Conservation (phyloP, 1,140 invertebrate genomes). For the Helicoverpa zea region DNA sequence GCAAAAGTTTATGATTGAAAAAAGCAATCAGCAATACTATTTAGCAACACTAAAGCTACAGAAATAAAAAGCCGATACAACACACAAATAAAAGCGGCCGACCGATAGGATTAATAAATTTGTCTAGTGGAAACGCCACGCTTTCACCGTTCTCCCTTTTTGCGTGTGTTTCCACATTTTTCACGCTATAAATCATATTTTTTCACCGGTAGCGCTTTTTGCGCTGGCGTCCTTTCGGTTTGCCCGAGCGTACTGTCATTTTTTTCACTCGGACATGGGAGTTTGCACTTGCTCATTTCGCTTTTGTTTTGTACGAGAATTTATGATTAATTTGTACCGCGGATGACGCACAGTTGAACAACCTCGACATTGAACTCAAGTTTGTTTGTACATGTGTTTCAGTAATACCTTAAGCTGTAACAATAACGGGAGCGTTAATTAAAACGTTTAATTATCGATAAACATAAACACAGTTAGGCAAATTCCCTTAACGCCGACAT, state of each 20-base stretch:
- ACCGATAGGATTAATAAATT: slow-evolving; percentile 84
- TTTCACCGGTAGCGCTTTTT: slow-evolving; percentile 85
- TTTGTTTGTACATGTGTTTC: slow-evolving; percentile 22
- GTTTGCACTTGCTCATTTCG: slow-evolving; percentile 78
- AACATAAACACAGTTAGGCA: slow-evolving; percentile 50
- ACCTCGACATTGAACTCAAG: slow-evolving; percentile 57
- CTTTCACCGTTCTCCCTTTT: slow-evolving; percentile 83
- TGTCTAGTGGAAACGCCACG: slow-evolving; percentile 80
- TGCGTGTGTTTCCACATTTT: slow-evolving; percentile 87
- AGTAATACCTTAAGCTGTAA: background rate
- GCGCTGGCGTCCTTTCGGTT: slow-evolving; percentile 80
- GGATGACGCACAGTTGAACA: slow-evolving; percentile 62
- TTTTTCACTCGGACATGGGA: slow-evolving; percentile 81
- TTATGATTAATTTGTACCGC: slow-evolving; percentile 73
- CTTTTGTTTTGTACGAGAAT: slow-evolving; percentile 80
- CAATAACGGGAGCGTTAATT: slow-evolving; percentile 32
- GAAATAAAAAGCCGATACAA: slow-evolving; percentile 60
- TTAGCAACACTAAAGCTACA: slow-evolving; percentile 39
- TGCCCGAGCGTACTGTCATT: slow-evolving; percentile 81
- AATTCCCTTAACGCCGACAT: slow-evolving; percentile 60
- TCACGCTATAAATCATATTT: slow-evolving; percentile 87
- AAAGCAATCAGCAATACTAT: background rate
- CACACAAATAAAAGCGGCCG: slow-evolving; percentile 64
- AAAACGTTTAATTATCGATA: slow-evolving; percentile 40
- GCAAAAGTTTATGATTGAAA: too few species aligned